A percentile compares a stretch with the other conserved stretches of the same genome.
Evolutionary conservation across 2,797 vertebrate species (phyloP).

Genomic region (Vespertilio murinus): DNA sequence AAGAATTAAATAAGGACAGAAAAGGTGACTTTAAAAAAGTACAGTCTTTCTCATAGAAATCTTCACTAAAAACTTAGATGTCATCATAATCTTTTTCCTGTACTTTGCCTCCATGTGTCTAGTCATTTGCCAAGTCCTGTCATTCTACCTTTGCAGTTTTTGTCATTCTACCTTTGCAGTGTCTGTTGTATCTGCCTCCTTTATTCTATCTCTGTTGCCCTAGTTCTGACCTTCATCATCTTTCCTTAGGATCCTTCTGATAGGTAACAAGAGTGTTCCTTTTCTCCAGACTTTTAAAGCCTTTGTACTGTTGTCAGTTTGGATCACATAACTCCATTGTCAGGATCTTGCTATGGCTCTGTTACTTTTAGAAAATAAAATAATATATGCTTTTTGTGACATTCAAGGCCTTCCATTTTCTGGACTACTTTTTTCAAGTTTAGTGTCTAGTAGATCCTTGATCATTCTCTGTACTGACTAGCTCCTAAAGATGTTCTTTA

Average conservation of each 20-base stretch:
- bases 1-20: slow-evolving; percentile 28
- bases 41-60: slow-evolving; percentile 23
- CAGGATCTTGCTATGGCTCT: not conserved
- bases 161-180: not conserved
- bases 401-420: not conserved
- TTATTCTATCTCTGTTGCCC: not conserved
- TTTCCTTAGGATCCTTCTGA: slow-evolving; percentile 17
- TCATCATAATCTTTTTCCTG: not conserved
- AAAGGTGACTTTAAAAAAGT: slow-evolving; percentile 23
- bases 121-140: slow-evolving; percentile 30
- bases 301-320: not conserved
- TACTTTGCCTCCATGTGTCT: not conserved
- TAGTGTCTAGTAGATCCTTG: not conserved
- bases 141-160: not conserved
- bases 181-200: slow-evolving; percentile 26
- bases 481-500: slow-evolving; percentile 8
- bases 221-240: slow-evolving; percentile 5
- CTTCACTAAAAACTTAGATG: not conserved
- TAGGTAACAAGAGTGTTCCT: slow-evolving; percentile 6
- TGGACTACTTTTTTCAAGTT: slow-evolving; percentile 7
- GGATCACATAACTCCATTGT: not conserved
- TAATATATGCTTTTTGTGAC: slow-evolving; percentile 7
- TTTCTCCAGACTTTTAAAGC: not conserved
- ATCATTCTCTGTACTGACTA: not conserved
- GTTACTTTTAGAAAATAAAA: slow-evolving; percentile 29